Evolutionary conservation across 35 echinoderm and acorn worm species (phyloP).

Genomic region (Nesometra sesokonis): DNA sequence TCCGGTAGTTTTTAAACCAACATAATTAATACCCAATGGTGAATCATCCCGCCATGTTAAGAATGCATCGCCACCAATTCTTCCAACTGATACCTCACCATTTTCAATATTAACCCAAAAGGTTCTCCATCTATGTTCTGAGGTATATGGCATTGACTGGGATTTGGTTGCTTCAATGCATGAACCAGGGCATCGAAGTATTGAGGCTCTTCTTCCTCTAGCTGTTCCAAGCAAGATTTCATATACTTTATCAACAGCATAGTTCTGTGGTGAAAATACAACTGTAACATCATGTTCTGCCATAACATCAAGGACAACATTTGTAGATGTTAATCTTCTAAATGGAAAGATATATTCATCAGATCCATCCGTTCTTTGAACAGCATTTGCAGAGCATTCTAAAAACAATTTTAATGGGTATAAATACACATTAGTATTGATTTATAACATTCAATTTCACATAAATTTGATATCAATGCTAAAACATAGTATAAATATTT

Average conservation of each 20-base stretch:
- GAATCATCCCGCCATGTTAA: constrained; percentile 1
- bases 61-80: not conserved
- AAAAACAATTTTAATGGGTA: too few relatives aligned
- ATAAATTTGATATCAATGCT: too few relatives aligned
- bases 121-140: constrained; percentile 5
- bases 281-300: not conserved
- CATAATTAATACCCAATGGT: not conserved
- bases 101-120: constrained; percentile 5
- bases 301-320: not conserved
- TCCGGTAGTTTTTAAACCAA: not conserved
- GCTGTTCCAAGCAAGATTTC: not conserved
- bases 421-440: too few relatives aligned
- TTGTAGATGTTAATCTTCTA: not conserved
- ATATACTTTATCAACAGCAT: constrained; percentile 13
- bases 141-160: not conserved
- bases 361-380: not conserved
- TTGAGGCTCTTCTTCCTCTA: not conserved
- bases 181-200: not conserved
- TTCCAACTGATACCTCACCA: not conserved
- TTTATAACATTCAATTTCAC: too few relatives aligned
- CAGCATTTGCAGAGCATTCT: not conserved
- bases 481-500: too few relatives aligned
- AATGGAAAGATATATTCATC: not conserved
- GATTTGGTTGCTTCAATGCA: not conserved
- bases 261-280: constrained; percentile 10